Percentiles rank a stretch among this genome's conserved stretches.
These are phyloP conservation scores for Atherix ibis DNA, from an alignment of 2,888 invertebrate genomes.

Conservation along the genomic window DNA sequence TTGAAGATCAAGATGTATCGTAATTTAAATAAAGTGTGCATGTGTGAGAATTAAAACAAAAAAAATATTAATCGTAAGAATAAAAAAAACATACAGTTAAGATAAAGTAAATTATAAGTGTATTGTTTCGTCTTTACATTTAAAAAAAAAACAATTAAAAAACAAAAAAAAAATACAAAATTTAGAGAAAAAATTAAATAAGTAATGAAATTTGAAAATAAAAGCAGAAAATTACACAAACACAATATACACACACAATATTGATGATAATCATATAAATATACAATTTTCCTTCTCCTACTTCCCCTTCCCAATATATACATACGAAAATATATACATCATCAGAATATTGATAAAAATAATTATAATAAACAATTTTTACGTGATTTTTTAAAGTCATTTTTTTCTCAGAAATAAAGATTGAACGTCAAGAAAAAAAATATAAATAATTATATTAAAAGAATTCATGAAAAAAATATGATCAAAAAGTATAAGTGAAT, in stretches of 20 bases:
- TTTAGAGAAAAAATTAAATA: not conserved
- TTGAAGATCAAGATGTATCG: constrained; percentile 91
- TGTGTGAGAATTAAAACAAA: constrained; percentile 19
- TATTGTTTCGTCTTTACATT: constrained; percentile 23
- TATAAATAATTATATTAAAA: too few species aligned
- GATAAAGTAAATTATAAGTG: constrained; percentile 29
- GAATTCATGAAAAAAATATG: too few species aligned
- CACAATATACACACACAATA: constrained; percentile 6
- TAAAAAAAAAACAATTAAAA: constrained; percentile 6
- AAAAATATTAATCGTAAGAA: constrained; percentile 29
- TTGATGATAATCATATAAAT: constrained; percentile 6
- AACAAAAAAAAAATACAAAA: constrained; percentile 7
- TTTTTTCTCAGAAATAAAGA: too few species aligned
- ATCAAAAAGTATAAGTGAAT: too few species aligned
- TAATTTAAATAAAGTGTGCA: constrained; percentile 45
- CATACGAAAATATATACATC: too few species aligned
- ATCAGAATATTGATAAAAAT: too few species aligned
- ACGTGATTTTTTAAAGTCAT: too few species aligned
- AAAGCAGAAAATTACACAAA: not conserved
- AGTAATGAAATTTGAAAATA: not conserved
- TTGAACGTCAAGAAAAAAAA: too few species aligned
- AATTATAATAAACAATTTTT: too few species aligned
- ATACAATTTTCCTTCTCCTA: constrained; percentile 4
- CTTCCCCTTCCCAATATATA: too few species aligned
- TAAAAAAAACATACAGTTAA: constrained; percentile 17